Percentiles rank a stretch among this genome's conserved stretches.
These are phyloP conservation scores for Troides helena DNA, from an alignment of 2,888 invertebrate species.

Conservation along the genomic window DNA sequence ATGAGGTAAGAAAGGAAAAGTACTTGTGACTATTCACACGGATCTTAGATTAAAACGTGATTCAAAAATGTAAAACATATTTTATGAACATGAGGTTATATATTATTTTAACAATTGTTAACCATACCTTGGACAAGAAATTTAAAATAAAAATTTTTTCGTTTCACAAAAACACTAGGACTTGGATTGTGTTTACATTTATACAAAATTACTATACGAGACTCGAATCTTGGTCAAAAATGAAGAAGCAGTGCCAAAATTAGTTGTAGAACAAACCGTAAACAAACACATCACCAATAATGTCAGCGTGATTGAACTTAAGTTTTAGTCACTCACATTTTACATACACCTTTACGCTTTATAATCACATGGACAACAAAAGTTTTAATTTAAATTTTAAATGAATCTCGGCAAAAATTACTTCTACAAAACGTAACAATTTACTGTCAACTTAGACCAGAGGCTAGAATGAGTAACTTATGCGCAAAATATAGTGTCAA, in stretches of 20 bases:
- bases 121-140: neutral
- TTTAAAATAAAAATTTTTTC: neutral
- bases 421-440: constrained; percentile 24
- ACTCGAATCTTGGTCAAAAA: constrained; percentile 11
- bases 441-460: constrained; percentile 7
- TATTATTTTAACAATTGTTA: neutral
- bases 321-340: constrained; percentile 31
- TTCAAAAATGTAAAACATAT: constrained; percentile 2
- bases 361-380: constrained; percentile 9
- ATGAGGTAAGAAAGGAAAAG: neutral
- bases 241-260: constrained; percentile 58
- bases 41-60: constrained; percentile 31
- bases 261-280: constrained; percentile 61
- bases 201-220: constrained; percentile 1
- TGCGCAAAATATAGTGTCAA: neutral
- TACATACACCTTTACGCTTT: constrained; percentile 16
- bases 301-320: constrained; percentile 24
- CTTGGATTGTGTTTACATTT: neutral
- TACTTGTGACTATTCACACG: constrained; percentile 27
- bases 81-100: neutral
- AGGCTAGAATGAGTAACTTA: neutral
- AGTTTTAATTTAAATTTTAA: constrained; percentile 9
- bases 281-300: constrained; percentile 59
- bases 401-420: constrained; percentile 11
- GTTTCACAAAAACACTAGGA: neutral